These are phyloP conservation scores for Eulemur macaco DNA, from an alignment of 2,113 vertebrate genomes.

Conservation along the genomic window DNA sequence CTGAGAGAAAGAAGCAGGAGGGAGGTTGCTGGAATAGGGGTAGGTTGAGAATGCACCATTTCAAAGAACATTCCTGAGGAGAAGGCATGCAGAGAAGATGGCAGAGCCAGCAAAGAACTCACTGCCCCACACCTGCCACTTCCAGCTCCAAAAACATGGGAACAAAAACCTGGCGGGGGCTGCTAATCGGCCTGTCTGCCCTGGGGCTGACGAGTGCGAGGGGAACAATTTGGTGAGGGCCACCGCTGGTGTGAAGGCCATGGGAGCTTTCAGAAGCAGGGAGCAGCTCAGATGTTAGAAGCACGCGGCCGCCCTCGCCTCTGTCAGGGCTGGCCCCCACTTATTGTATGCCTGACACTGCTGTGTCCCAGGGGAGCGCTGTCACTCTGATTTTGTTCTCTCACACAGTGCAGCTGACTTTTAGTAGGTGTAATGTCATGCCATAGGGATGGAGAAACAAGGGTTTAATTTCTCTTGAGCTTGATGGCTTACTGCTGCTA, in stretches of 20 bases:
- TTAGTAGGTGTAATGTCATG: constrained; percentile 59
- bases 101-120: constrained; percentile 15
- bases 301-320: background rate
- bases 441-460: constrained; percentile 17
- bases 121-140: background rate
- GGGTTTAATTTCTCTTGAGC: constrained; percentile 52
- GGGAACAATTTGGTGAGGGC: constrained; percentile 51
- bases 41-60: background rate
- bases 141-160: background rate
- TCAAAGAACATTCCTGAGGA: constrained; percentile 53
- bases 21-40: background rate
- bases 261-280: constrained; percentile 4
- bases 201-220: constrained; percentile 31
- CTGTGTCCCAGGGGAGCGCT: background rate
- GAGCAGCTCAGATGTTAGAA: background rate
- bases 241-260: background rate
- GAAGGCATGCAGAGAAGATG: constrained; percentile 56
- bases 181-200: constrained; percentile 28
- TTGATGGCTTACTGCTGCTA: constrained; percentile 64
- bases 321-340: background rate
- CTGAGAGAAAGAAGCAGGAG: constrained; percentile 12
- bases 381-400: constrained; percentile 34
- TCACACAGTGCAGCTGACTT: background rate
- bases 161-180: constrained; percentile 1
- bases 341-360: background rate